Percentiles rank a stretch among this genome's conserved stretches.
Conservation (phyloP, 1,140 invertebrate genomes). For the Ostrea edulis region DNA sequence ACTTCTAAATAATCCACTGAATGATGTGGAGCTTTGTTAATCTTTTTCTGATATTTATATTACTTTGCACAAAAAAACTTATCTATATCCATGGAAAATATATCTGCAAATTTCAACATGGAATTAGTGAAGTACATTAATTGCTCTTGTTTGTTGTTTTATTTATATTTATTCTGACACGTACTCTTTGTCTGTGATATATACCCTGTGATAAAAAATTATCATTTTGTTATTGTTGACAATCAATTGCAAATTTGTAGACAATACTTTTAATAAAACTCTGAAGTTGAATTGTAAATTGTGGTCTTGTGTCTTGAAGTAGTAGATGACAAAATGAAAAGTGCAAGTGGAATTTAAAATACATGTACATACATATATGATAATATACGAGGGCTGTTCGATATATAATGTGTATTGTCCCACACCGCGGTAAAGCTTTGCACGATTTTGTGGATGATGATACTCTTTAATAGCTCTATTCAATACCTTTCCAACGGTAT, state of each 20-base stretch:
- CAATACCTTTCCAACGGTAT: no score
- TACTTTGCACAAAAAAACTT: neutral
- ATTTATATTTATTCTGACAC: neutral
- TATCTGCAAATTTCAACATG: neutral
- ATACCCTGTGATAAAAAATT: constrained; percentile 20
- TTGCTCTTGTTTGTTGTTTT: neutral
- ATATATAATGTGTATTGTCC: no score
- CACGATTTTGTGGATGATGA: no score
- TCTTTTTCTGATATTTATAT: neutral
- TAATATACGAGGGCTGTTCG: no score
- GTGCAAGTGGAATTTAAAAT: neutral
- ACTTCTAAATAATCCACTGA: neutral
- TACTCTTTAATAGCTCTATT: no score
- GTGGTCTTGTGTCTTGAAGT: neutral
- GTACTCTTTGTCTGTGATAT: constrained; percentile 9
- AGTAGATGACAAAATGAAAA: neutral
- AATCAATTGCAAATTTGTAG: neutral
- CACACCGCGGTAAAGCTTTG: no score
- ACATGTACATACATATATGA: no score
- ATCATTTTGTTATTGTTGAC: constrained; percentile 5
- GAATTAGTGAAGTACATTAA: neutral
- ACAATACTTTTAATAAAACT: neutral
- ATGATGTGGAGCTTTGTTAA: neutral
- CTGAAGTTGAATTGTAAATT: neutral
- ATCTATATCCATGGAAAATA: neutral